Conservation (phyloP, 2,888 invertebrate species). For the Thysanoteuthis rhombus region DNA sequence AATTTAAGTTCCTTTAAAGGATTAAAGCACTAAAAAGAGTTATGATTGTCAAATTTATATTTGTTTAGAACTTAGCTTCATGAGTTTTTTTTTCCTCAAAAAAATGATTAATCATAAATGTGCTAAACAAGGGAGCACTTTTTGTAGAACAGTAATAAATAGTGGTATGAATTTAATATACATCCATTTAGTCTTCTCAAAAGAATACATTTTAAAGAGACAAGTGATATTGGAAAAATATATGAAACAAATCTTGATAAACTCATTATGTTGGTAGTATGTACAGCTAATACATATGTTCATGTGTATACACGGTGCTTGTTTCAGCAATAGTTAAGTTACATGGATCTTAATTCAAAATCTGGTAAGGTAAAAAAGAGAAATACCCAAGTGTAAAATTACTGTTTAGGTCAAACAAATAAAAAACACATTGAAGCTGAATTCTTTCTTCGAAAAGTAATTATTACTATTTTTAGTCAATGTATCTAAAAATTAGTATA, state of each 20-base stretch:
- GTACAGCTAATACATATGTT: background rate
- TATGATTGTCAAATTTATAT: background rate
- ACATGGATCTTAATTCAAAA: background rate
- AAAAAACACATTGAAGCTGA: background rate
- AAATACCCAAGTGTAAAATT: background rate
- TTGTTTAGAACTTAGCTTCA: background rate
- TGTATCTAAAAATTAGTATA: background rate
- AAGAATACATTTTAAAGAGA: too few relatives aligned
- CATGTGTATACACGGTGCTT: background rate
- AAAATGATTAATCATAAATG: background rate
- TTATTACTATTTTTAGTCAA: background rate
- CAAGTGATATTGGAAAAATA: too few relatives aligned
- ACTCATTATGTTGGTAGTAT: too few relatives aligned
- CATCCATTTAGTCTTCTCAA: too few relatives aligned
- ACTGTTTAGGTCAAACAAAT: background rate
- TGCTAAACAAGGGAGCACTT: background rate
- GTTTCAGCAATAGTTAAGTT: background rate
- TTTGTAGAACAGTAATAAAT: background rate
- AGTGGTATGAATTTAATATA: background rate
- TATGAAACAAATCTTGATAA: too few relatives aligned
- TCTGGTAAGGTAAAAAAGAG: background rate
- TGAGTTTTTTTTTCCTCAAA: background rate
- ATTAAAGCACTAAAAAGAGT: background rate
- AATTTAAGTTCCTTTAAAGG: background rate
- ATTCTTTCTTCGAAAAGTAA: background rate